Base-by-base conservation (phyloP, 2,888 invertebrate species). In the Panzeria rudis region DNA sequence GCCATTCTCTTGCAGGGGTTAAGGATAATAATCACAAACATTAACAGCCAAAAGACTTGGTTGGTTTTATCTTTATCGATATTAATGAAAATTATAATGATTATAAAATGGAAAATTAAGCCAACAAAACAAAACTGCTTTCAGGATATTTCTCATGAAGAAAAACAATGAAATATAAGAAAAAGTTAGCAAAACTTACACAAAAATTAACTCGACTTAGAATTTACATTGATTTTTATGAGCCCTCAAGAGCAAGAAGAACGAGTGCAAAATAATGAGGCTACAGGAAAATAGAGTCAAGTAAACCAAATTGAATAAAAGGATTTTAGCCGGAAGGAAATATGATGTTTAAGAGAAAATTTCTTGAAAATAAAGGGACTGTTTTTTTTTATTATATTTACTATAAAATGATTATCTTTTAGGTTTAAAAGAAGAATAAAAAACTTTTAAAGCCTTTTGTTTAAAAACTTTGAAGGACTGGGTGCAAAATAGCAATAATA, bases 61-160 rank as follows among this genome's bases (percentile, higher is more conserved):
- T 23, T 69, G 15, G 75, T 64, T 62, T 64, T 41, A 47, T 62
- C 54, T 56, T 79, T 66, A 79, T 79, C 64, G 75, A 84, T 75
- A 75, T 75, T 38, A 75, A 75, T 56, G 69, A 71, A 83, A 83
- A 83, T 79, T 69, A 75, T 75, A 64, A 69, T 71, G 41, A 75
- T 84, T 75, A 50, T 23, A 59, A 69, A 52, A 84, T 17, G 35
- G 29, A 32, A 83, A 84, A 75, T 73, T 73, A 78, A 77, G 72
- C 72, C 72, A 77, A 61, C 64, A 72, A 15, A 64, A 75, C 4
- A 47, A 75, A 52, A 61, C 23, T 47, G 64, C 56, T 61, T 61
- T 68, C 59, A 71, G 72, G 38, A 66, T 61, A 44, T 56, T 47
- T 56, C 2, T 35, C 8, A 17, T 15, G 29, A 44, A 23, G 11